Evolutionary conservation across 2,888 invertebrate species (phyloP).

Genomic region (Minunthozetes semirufus): DNA sequence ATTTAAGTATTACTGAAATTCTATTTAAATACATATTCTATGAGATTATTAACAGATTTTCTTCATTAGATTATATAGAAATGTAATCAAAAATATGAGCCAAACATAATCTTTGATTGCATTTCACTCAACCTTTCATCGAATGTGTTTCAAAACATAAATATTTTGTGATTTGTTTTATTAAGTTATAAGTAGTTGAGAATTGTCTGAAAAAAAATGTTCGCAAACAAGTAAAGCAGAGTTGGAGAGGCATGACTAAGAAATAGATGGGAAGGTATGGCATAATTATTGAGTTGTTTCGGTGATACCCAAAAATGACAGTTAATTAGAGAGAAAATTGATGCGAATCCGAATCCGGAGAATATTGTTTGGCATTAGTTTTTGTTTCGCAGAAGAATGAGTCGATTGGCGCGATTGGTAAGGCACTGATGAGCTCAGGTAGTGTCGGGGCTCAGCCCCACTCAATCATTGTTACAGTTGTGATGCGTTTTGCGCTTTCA

Average conservation of each 20-base stretch:
- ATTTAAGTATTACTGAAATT: too few species aligned
- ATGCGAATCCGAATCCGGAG: constrained; percentile 5
- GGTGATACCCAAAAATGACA: constrained; percentile 24
- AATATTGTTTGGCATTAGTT: neutral
- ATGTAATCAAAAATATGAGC: neutral
- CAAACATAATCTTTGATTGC: constrained; percentile 1
- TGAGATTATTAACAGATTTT: neutral
- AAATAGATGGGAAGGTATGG: neutral
- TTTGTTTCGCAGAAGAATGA: neutral
- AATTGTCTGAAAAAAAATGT: neutral
- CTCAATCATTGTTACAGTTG: constrained; percentile 31
- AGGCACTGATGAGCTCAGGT: neutral
- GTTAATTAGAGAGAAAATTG: constrained; percentile 30
- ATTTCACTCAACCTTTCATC: constrained; percentile 24
- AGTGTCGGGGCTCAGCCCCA: constrained; percentile 22
- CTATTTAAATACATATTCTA: neutral
- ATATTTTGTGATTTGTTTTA: neutral
- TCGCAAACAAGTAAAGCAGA: neutral
- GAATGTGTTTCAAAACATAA: neutral
- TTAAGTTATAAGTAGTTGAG: neutral
- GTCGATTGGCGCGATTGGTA: neutral
- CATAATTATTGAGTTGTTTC: constrained; percentile 26
- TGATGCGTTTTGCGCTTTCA: neutral
- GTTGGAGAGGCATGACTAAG: neutral
- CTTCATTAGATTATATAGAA: neutral